Percentiles rank a stretch among this genome's conserved stretches.
Conservation (phyloP, 2,113 vertebrate genomes). For the Laterallus jamaicensis region DNA sequence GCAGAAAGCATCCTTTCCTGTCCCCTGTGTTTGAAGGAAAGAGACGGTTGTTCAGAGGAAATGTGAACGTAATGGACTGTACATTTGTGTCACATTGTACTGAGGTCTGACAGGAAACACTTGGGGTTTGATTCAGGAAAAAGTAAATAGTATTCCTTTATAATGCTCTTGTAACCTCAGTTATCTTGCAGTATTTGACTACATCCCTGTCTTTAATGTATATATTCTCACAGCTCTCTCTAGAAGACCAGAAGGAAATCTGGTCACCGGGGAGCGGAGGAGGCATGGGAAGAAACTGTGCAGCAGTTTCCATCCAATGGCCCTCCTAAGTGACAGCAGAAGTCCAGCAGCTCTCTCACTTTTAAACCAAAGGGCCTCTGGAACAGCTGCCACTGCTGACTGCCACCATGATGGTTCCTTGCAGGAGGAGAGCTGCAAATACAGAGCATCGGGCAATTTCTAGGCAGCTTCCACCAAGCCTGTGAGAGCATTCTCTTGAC, state of each 20-base stretch:
- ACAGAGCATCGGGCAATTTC: background rate
- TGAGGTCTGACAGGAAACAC: constrained; percentile 58
- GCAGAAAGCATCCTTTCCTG: constrained; percentile 60
- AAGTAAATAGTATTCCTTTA: constrained; percentile 41
- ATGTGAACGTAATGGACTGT: constrained; percentile 36
- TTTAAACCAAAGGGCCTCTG: background rate
- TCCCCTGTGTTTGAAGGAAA: constrained; percentile 35
- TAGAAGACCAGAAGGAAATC: constrained; percentile 57
- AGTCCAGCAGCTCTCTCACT: background rate
- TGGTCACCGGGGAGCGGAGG: constrained; percentile 27
- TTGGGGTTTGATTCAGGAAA: constrained; percentile 58
- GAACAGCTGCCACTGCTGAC: background rate
- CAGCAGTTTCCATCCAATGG: background rate
- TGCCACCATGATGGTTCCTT: background rate
- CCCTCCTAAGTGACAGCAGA: background rate
- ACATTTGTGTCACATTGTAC: constrained; percentile 46
- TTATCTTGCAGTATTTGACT: constrained; percentile 22
- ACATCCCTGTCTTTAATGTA: constrained; percentile 33
- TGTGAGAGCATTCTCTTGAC: rapidly evolving
- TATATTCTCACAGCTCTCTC: constrained; percentile 33
- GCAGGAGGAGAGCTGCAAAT: background rate
- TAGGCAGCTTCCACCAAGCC: background rate
- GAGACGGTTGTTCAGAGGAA: constrained; percentile 36
- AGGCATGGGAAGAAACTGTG: constrained; percentile 46
- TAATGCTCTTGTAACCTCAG: background rate